A percentile compares a stretch with the other conserved stretches of the same genome.
Evolutionary conservation across 2,888 invertebrate species (phyloP).

Genomic region (Ormyrus pomaceus): DNA sequence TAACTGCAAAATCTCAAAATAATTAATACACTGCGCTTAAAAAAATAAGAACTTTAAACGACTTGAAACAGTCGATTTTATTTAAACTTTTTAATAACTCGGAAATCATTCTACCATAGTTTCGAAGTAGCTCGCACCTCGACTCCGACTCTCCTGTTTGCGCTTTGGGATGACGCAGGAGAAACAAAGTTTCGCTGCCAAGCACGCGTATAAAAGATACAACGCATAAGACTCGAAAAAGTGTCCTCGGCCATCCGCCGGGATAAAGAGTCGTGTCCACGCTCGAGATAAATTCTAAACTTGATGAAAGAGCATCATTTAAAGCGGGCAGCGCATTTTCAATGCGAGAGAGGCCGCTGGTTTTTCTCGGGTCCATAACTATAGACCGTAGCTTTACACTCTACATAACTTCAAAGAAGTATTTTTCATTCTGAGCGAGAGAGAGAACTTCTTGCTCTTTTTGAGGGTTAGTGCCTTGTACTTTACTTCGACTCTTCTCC

Average conservation of each 20-base stretch:
- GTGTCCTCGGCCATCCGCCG: background rate
- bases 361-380: constrained; percentile 9
- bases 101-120: too few species aligned
- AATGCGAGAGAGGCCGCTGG: background rate
- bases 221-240: constrained; percentile 11
- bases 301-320: constrained; percentile 34
- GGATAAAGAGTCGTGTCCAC: background rate
- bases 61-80: too few species aligned
- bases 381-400: background rate
- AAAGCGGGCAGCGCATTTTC: background rate
- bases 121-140: too few species aligned
- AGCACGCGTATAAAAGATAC: constrained; percentile 17
- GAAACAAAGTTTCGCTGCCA: constrained; percentile 20
- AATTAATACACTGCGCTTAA: too few species aligned
- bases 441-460: background rate
- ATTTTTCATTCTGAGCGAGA: background rate
- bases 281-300: constrained; percentile 17
- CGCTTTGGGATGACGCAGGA: too few species aligned
- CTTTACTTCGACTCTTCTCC: background rate
- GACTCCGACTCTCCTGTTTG: too few species aligned
- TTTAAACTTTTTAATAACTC: too few species aligned
- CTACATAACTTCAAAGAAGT: constrained; percentile 28
- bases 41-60: too few species aligned
- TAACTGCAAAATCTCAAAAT: too few species aligned
- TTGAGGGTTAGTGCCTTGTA: background rate